phyloP scores from a whole-genome alignment of 30 jellyfish, hydroid and myxozoan genomes.

The Pelagia noctiluca region DNA sequence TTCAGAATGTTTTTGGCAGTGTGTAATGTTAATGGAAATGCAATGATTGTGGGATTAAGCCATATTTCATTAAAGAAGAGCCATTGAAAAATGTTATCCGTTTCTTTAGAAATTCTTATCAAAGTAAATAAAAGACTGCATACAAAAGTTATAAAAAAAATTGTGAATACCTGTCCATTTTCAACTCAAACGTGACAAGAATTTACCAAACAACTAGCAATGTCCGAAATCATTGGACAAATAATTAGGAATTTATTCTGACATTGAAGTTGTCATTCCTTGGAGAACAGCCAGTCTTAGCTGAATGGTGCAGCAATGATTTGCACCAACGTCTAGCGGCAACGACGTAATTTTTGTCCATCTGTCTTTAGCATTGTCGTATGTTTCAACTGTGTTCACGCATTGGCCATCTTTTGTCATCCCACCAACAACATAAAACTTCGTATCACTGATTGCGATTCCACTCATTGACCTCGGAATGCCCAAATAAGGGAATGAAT shows the following conservation, averaged over 20 bases:
- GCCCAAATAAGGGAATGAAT: constrained; percentile 85
- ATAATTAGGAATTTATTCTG: constrained; percentile 18
- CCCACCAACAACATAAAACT: constrained; percentile 88
- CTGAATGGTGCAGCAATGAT: constrained; percentile 89
- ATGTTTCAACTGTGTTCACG: constrained; percentile 88
- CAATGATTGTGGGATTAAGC: too few species aligned
- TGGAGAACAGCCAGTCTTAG: constrained; percentile 90
- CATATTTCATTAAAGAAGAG: too few species aligned
- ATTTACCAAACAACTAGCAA: neutral
- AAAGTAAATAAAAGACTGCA: too few species aligned
- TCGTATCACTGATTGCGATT: constrained; percentile 74
- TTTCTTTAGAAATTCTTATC: too few species aligned
- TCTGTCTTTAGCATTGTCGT: constrained; percentile 83
- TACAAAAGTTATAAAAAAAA: too few species aligned
- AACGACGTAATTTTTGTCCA: constrained; percentile 88
- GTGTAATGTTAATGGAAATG: too few species aligned
- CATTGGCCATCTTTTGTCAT: constrained; percentile 88
- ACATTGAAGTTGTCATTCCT: constrained; percentile 87
- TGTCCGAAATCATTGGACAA: neutral
- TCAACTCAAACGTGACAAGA: neutral
- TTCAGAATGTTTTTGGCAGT: too few species aligned
- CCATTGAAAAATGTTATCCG: too few species aligned
- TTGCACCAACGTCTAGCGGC: constrained; percentile 80
- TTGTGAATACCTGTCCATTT: too few species aligned
- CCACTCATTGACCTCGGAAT: constrained; percentile 95